Base-by-base conservation (phyloP, 2,888 invertebrate species). In the Gari tellinella region DNA sequence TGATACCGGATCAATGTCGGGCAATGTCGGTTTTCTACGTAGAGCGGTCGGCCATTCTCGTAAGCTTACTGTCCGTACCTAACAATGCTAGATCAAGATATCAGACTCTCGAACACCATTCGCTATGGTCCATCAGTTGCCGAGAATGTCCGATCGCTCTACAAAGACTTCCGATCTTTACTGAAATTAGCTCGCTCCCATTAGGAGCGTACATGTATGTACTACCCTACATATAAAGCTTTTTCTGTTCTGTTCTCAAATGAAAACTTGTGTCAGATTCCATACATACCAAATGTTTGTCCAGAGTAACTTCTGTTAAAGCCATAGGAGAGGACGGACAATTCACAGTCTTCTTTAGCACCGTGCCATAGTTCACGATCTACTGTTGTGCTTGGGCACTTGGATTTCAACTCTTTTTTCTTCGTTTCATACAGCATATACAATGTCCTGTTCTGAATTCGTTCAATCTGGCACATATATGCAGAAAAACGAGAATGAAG, bases 271-370 rank as follows among this genome's bases (percentile, higher is more conserved):
- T n/a, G n/a, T n/a, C n/a, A n/a, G n/a, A n/a, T n/a, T 21, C 25
- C 17, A 19, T 23, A 31, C 58, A 52, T 49, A 73, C 74, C 60
- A 37, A 62, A 62, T 12, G 74, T 74, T 5, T 41, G 23, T 2
- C 74, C 74, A 10, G 74, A 40, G 43, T 57, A 66, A n/a, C 65
- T 65, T 48, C 69, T 74, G 48, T 69, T 66, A 19, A 74, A 74
- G 7, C 74, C 74, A 52, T 74, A 61, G 12, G 38, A 45, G 0
- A 37, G 56, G 12, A 74, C 69, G 14, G 49, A 62, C n/a, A 51
- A 65, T 21, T 74, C 74, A 14, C 23, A 38, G 10, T 48, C 46
- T 10, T 31, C 57, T 19, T 52, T 37, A 8, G 49, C 61, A 21
- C 74, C 74, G 48, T 74, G 69, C 68, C 68, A 74, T 5, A 74